Evolutionary conservation across 2,888 invertebrate species (phyloP).

Genomic region (Stratiomys singularior): DNA sequence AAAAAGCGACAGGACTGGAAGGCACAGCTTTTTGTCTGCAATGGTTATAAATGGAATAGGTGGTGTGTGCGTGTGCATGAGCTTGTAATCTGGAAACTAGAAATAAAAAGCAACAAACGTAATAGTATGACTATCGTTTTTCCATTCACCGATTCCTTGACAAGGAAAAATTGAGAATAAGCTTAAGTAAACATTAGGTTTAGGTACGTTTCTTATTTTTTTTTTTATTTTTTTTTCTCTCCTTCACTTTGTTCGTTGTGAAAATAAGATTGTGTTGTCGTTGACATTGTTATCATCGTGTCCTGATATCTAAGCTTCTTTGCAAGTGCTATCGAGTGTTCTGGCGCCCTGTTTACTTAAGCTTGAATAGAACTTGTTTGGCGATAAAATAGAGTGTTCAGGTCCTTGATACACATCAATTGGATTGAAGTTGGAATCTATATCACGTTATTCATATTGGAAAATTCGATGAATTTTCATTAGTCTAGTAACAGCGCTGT

Average conservation of each 20-base stretch:
- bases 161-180: neutral
- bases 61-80: neutral
- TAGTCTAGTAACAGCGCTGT: too few species aligned
- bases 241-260: neutral
- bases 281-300: constrained; percentile 14
- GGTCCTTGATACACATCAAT: too few species aligned
- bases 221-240: too few species aligned
- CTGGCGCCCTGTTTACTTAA: constrained; percentile 17
- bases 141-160: neutral
- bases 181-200: neutral
- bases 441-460: too few species aligned
- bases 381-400: too few species aligned
- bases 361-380: neutral
- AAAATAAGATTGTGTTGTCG: constrained; percentile 7
- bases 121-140: neutral
- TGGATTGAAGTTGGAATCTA: too few species aligned
- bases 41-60: too few species aligned
- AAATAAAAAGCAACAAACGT: neutral
- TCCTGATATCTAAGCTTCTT: constrained; percentile 20
- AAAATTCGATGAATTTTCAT: too few species aligned
- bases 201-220: too few species aligned
- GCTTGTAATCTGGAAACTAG: constrained; percentile 13
- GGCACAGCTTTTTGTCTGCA: too few species aligned
- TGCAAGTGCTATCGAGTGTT: constrained; percentile 12
- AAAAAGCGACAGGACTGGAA: too few species aligned